Percentiles rank a stretch among this genome's conserved stretches.
phyloP scores from a whole-genome alignment of 2,888 invertebrate species.

The Rhimphoctona megacephalus region DNA sequence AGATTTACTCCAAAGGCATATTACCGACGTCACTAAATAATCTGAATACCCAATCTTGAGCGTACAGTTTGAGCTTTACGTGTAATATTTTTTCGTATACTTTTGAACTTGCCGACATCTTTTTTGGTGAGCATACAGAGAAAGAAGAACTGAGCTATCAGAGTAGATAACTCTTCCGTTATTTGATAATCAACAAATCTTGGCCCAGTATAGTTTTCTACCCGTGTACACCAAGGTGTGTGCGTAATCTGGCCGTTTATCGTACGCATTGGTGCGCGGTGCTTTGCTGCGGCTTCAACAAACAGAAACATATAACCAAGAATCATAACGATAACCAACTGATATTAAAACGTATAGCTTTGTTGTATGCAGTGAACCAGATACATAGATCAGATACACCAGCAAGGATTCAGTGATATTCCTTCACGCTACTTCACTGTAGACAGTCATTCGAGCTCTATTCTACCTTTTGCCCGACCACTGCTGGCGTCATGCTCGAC shows the following conservation, averaged over 20 bases:
- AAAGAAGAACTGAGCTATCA: conserved; percentile 71
- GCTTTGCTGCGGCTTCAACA: conserved; percentile 11
- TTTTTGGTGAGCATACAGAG: conserved; percentile 30
- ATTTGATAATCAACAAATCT: conserved; percentile 72
- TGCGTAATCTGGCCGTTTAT: conserved; percentile 41
- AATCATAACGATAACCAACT: conserved; percentile 26
- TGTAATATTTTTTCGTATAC: conserved; percentile 5
- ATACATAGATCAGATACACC: conserved; percentile 35
- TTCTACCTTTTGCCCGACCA: conserved; percentile 72
- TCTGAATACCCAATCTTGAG: conserved; percentile 26
- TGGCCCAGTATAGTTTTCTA: conserved; percentile 60
- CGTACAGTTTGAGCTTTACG: conserved; percentile 9
- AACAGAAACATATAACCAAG: conserved; percentile 34
- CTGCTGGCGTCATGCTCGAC: conserved; percentile 80
- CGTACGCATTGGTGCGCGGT: conserved; percentile 2
- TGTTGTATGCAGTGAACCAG: conserved; percentile 9
- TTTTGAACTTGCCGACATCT: conserved; percentile 62
- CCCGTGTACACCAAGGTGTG: conserved; percentile 62
- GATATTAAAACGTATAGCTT: conserved; percentile 22
- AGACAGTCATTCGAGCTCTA: conserved; percentile 61
- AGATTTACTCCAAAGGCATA: conserved; percentile 35
- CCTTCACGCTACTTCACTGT: conserved; percentile 43
- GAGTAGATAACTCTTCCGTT: conserved; percentile 57
- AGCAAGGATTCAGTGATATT: conserved; percentile 18
- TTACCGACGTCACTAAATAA: conserved; percentile 40